Evolutionary conservation across 2,113 vertebrate genomes (phyloP), one percentile per base, ranked within the genome.

Genomic region (Cryptomyrus ogoouensis): DNA sequence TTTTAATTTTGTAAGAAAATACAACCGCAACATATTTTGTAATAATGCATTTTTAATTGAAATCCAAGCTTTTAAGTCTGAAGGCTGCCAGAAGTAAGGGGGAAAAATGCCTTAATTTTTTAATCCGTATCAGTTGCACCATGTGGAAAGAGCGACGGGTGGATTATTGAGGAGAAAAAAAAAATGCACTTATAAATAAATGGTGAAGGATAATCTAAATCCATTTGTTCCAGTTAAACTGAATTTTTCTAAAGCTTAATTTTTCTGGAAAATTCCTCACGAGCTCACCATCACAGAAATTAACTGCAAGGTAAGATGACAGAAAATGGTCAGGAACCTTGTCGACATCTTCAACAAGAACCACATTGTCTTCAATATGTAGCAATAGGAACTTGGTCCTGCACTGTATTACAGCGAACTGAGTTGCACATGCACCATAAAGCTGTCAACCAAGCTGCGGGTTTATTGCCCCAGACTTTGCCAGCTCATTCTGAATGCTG

Each of bases 81-180:
- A 93, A 92, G 90, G 90, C 92, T 95, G 94, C 92, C 93, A 93
- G 93, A 93, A 94, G 93, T 94, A 95, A 94, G 87, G 90, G 90
- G 93, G 93, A 94, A 95, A 96, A 95, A 93, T 88, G 92, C 93
- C 93, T 93, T 95, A 95, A 94, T 95, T 96, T 94, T 94, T 94
- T 95, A 93, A 94, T 95, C 93, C 93, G 92, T 95, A 95, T 95
- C 94, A 94, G 93, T 94, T 94, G 90, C 90, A 90, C 92, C 93
- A 93, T 94, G 93, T 94, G 95, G 94, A 93, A 94, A 90, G 94
- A 94, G 95, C 95, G 94, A 95, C 93, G 94, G 94, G 94, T 95
- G 93, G 92, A 93, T 92, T 92, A 91, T 85, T 92, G 92, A 93
- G 74, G 5, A 80, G 35, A 42, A 80, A 27, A 66, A 66, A 53